Evolutionary conservation across 1,140 invertebrate genomes (phyloP).

Genomic region (Epicauta chinensis): DNA sequence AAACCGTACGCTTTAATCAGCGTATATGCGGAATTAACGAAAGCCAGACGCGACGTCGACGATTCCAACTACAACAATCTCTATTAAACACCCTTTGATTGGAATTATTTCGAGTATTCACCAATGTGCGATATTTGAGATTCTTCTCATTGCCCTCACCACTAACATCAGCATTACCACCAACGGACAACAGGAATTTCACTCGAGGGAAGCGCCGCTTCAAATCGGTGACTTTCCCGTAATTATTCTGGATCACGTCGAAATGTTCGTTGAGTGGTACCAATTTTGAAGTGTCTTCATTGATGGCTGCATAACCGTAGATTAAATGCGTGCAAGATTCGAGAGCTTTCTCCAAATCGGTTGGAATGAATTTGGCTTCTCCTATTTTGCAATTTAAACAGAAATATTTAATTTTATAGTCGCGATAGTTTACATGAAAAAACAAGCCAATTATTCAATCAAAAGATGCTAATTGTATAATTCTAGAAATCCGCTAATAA

Average conservation of each 20-base stretch:
- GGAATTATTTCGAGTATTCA: not conserved
- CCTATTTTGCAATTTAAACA: conserved; percentile 51
- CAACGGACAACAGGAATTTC: conserved; percentile 69
- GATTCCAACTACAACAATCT: conserved; percentile 51
- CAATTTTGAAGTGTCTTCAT: conserved; percentile 61
- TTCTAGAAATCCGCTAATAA: too few relatives aligned
- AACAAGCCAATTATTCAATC: too few relatives aligned
- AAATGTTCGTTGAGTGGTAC: conserved; percentile 62
- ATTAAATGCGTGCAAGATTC: conserved; percentile 78
- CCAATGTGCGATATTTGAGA: conserved; percentile 51
- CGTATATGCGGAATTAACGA: conserved; percentile 66
- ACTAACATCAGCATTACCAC: conserved; percentile 54
- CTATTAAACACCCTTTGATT: not conserved
- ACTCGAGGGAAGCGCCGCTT: conserved; percentile 65
- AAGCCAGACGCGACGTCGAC: conserved; percentile 60
- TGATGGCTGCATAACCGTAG: conserved; percentile 81
- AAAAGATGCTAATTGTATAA: too few relatives aligned
- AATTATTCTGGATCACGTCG: conserved; percentile 66
- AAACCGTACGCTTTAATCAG: conserved; percentile 69
- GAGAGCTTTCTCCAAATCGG: conserved; percentile 65
- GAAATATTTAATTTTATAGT: too few relatives aligned
- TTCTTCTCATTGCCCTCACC: conserved; percentile 48
- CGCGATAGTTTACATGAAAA: too few relatives aligned
- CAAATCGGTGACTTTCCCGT: conserved; percentile 59
- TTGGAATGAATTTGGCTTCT: conserved; percentile 67